Conservation (phyloP, 2,888 invertebrate species). For the Apantesis nais region DNA sequence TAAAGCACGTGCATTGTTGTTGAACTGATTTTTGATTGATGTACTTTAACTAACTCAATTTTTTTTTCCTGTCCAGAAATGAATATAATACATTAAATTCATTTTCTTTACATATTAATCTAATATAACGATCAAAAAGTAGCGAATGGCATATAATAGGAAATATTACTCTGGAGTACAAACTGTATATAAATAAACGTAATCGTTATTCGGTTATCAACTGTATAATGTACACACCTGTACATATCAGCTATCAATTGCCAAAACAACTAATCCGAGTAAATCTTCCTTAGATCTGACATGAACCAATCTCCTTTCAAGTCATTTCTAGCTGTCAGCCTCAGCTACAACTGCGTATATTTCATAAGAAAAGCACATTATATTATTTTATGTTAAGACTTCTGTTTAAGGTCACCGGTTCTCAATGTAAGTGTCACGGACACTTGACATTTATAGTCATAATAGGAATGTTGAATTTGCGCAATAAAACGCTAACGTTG, state of each 20-base stretch:
- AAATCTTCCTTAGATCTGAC: conserved; percentile 21
- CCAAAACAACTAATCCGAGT: not conserved
- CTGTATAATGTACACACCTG: not conserved
- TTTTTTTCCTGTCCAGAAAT: no score
- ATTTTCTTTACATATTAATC: not conserved
- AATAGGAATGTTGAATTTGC: not conserved
- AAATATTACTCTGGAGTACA: not conserved
- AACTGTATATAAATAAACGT: not conserved
- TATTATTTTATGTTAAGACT: conserved; percentile 16
- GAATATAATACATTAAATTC: not conserved
- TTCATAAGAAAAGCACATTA: conserved; percentile 18
- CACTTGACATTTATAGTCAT: not conserved
- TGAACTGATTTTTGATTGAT: not conserved
- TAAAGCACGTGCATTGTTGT: not conserved
- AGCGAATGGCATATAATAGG: not conserved
- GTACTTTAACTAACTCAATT: no score
- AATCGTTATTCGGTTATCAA: not conserved
- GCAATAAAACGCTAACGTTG: not conserved
- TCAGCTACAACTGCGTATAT: conserved; percentile 13
- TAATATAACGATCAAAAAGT: not conserved
- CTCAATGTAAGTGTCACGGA: not conserved
- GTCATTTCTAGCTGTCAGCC: conserved; percentile 30
- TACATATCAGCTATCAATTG: not conserved
- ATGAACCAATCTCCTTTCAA: conserved; percentile 19
- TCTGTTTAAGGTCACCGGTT: not conserved